phyloP scores from a whole-genome alignment of 2,113 vertebrate genomes.

The Anguilla japonica region DNA sequence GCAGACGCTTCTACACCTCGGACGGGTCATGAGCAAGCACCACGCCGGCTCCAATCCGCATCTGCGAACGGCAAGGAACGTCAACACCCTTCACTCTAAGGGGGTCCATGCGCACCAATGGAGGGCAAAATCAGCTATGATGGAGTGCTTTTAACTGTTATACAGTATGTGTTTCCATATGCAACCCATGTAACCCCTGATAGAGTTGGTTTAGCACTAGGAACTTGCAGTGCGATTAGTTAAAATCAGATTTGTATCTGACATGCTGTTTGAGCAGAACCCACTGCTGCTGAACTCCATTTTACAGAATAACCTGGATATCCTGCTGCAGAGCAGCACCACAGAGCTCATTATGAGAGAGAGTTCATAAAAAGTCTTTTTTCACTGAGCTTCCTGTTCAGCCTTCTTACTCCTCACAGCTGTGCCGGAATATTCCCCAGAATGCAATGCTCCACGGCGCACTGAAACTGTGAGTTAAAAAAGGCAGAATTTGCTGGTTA shows the following conservation, averaged over 20 bases:
- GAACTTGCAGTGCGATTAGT: not conserved
- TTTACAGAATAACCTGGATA: not conserved
- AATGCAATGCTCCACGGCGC: constrained; percentile 7
- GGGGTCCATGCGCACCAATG: not conserved
- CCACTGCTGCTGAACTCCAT: not conserved
- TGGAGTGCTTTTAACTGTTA: not conserved
- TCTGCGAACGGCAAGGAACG: not conserved
- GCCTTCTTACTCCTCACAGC: constrained; percentile 40
- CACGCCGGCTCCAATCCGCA: not conserved
- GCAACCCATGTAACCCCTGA: too few relatives aligned
- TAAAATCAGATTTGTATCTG: not conserved
- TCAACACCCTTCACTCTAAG: not conserved
- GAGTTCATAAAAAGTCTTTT: constrained; percentile 15
- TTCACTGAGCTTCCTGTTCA: constrained; percentile 34
- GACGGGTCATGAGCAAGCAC: constrained; percentile 9
- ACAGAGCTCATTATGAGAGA: constrained; percentile 7
- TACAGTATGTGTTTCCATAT: too few relatives aligned
- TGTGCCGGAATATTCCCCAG: constrained; percentile 39
- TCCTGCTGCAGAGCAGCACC: not conserved
- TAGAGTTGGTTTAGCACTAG: too few relatives aligned
- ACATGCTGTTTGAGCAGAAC: not conserved
- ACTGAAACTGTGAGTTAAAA: constrained; percentile 48
- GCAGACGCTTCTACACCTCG: not conserved
- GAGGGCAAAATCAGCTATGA: not conserved
- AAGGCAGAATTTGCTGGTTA: constrained; percentile 53